Percentiles rank a stretch among this genome's conserved stretches.
These are phyloP conservation scores for Carcharodon carcharias DNA, from an alignment of 2,797 vertebrate genomes.

Conservation along the genomic window DNA sequence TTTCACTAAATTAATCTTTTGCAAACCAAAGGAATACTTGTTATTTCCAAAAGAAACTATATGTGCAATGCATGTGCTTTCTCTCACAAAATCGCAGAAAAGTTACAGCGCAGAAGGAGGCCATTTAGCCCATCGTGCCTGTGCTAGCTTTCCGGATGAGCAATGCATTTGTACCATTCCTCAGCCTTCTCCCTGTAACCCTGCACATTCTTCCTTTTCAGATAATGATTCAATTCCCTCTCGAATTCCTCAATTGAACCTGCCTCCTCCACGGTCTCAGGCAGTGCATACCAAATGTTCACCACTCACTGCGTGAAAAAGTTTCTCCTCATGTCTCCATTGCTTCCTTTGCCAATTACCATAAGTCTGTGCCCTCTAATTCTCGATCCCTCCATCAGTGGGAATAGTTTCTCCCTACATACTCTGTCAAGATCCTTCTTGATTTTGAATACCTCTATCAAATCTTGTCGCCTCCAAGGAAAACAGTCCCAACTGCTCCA, in stretches of 20 bases:
- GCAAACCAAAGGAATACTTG: neutral
- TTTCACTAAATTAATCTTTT: neutral
- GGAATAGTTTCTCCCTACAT: neutral
- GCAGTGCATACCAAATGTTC: neutral
- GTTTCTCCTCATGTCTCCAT: neutral
- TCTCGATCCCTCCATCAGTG: too few species aligned
- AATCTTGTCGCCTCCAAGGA: neutral
- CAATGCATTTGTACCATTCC: neutral
- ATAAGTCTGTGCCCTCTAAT: too few species aligned
- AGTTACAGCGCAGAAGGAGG: neutral
- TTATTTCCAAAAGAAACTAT: neutral
- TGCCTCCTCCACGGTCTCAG: neutral
- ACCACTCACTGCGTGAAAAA: neutral
- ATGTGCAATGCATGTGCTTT: neutral
- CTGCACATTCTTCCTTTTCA: neutral
- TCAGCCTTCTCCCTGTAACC: neutral
- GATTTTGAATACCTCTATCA: neutral
- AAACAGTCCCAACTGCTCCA: neutral
- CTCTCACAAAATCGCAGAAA: neutral
- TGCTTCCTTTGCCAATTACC: neutral
- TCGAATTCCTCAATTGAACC: neutral
- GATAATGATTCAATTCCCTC: neutral
- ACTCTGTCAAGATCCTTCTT: neutral
- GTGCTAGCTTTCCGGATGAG: neutral
- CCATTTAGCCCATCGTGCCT: neutral